Evolutionary conservation across 2,113 vertebrate species (phyloP).

Genomic region (Eretmodus cyanostictus): DNA sequence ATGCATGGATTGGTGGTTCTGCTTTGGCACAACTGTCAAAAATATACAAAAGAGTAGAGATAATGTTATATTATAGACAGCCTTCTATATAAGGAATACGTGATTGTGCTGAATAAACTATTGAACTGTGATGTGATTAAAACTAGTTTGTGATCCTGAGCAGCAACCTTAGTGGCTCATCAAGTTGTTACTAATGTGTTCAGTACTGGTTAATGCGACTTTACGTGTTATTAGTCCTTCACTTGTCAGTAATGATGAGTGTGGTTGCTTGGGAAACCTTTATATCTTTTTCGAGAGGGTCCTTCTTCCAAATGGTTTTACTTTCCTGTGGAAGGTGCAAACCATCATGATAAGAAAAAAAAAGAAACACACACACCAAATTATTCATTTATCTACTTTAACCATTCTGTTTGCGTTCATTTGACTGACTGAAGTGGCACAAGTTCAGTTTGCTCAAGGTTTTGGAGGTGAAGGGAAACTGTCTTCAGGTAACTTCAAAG

Average conservation of each 20-base stretch:
- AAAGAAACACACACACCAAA: not conserved
- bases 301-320: not conserved
- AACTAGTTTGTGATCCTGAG: not conserved
- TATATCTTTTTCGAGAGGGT: not conserved
- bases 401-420: not conserved
- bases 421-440: not conserved
- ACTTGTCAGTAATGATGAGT: not conserved
- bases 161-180: not conserved
- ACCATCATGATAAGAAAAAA: not conserved
- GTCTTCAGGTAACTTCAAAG: not conserved
- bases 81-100: not conserved
- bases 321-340: not conserved
- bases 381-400: not conserved
- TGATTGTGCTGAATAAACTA: not conserved
- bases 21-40: not conserved
- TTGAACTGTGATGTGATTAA: not conserved
- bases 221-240: not conserved
- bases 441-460: not conserved
- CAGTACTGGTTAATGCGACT: not conserved
- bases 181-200: not conserved
- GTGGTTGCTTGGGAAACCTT: not conserved
- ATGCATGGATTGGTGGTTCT: not conserved
- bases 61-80: not conserved
- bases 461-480: not conserved
- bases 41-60: not conserved